phyloP scores from a whole-genome alignment of 2,113 vertebrate genomes.

The Taxidea taxus region DNA sequence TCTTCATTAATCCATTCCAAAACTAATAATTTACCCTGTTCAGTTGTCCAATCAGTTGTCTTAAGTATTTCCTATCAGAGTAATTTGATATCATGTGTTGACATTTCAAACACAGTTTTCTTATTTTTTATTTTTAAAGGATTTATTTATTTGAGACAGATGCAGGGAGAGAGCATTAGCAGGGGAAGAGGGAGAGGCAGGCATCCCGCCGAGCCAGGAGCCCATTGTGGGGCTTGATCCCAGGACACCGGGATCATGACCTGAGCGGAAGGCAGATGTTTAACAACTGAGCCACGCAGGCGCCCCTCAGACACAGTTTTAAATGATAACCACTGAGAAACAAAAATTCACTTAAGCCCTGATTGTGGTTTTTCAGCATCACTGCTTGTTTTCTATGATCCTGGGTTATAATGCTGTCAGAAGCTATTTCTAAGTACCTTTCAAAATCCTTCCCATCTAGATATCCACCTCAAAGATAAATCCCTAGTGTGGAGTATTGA shows the following conservation, averaged over 20 bases:
- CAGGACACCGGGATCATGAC: no score
- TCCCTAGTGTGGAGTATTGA: not conserved
- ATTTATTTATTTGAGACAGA: no score
- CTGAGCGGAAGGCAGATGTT: no score
- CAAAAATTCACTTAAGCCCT: not conserved
- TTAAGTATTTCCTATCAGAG: not conserved
- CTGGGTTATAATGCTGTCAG: not conserved
- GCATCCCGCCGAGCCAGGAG: no score
- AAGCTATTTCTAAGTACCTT: not conserved
- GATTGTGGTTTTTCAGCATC: not conserved
- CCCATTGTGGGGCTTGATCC: no score
- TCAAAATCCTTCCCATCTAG: not conserved
- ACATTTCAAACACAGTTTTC: not conserved
- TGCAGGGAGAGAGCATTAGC: no score
- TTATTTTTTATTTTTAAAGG: no score
- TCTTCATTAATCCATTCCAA: not conserved
- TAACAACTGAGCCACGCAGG: no score
- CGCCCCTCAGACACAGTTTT: not conserved
- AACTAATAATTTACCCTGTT: not conserved
- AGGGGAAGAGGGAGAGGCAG: no score
- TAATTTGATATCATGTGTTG: not conserved
- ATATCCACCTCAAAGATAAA: not conserved
- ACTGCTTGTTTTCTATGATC: not conserved
- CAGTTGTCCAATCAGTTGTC: not conserved
- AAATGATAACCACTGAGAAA: not conserved